Evolutionary conservation across 2,113 vertebrate species (phyloP).

Genomic region (Paedocypris sp.): DNA sequence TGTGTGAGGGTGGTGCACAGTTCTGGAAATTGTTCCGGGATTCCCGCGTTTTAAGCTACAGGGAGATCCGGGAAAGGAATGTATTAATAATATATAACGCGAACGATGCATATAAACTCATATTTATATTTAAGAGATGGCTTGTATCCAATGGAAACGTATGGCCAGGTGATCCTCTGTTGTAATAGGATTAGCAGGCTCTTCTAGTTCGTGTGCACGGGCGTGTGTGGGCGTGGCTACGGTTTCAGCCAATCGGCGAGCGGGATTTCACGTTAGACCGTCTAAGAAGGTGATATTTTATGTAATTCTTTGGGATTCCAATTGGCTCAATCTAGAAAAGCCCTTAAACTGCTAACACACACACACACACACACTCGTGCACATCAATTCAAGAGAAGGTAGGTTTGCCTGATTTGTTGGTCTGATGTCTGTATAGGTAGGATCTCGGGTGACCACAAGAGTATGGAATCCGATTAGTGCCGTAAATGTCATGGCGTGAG

Average conservation of each 20-base stretch:
- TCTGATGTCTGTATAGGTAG: conserved; percentile 50
- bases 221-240: conserved; percentile 18
- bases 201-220: conserved; percentile 18
- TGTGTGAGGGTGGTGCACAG: neutral
- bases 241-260: too few species aligned
- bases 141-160: conserved; percentile 44
- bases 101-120: conserved; percentile 52
- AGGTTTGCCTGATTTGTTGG: conserved; percentile 44
- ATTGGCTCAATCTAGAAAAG: too few species aligned
- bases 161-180: conserved; percentile 41
- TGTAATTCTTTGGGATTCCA: too few species aligned
- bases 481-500: too few species aligned
- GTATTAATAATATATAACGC: conserved; percentile 57
- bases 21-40: conserved; percentile 20
- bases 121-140: conserved; percentile 55
- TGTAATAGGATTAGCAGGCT: conserved; percentile 49
- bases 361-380: conserved; percentile 32
- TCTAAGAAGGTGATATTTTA: too few species aligned
- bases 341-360: neutral
- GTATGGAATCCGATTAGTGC: too few species aligned
- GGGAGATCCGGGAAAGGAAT: conserved; percentile 56
- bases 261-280: too few species aligned
- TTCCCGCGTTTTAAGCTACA: conserved; percentile 44
- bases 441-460: conserved; percentile 59
- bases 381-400: conserved; percentile 33